Conservation (phyloP, 1,140 invertebrate species). For the Leptopilina clavipes region DNA sequence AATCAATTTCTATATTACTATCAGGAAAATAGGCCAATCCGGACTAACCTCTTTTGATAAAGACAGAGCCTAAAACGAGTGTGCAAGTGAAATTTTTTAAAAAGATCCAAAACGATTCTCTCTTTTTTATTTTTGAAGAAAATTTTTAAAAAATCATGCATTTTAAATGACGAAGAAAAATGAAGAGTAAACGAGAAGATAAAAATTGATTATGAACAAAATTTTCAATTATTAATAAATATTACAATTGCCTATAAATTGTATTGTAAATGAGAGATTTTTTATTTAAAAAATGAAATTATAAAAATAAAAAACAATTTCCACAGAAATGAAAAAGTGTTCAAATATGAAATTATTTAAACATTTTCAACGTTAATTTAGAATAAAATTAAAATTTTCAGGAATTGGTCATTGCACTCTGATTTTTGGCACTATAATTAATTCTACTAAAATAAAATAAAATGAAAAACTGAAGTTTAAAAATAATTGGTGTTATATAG, state of each 20-base stretch:
- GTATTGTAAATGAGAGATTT: no score
- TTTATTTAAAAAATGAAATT: no score
- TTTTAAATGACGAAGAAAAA: no score
- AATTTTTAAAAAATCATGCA: neutral
- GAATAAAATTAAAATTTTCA: neutral
- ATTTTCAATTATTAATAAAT: no score
- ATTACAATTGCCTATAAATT: no score
- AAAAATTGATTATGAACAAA: no score
- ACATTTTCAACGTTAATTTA: no score
- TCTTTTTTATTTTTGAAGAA: neutral
- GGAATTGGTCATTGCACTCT: slow-evolving; percentile 9
- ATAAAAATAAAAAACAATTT: no score
- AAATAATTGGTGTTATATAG: neutral
- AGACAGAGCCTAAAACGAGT: slow-evolving; percentile 1
- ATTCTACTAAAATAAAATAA: neutral
- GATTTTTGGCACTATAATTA: slow-evolving; percentile 13
- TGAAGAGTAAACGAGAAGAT: no score
- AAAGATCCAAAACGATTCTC: neutral
- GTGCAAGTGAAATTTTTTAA: slow-evolving; percentile 10
- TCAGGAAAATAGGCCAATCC: slow-evolving; percentile 4
- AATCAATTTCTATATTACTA: neutral
- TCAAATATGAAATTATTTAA: no score
- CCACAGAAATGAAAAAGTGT: no score
- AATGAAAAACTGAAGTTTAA: neutral
- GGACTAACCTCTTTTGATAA: slow-evolving; percentile 18